Evolutionary conservation across 2,113 vertebrate genomes (phyloP).

Genomic region (Notarius quadriscutis): DNA sequence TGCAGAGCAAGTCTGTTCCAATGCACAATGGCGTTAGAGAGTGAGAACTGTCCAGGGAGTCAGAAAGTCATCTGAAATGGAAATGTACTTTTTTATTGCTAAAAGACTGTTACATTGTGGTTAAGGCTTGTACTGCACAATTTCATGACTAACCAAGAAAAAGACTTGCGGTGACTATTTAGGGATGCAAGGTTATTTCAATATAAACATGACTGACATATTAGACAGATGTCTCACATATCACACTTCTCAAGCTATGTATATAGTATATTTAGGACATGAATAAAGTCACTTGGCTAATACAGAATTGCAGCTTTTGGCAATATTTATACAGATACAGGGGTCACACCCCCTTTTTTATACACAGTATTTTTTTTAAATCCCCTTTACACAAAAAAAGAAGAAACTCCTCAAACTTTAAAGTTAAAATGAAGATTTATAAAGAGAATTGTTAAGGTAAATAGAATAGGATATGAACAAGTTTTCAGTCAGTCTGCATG

Average conservation of each 20-base stretch:
- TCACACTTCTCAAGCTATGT: neutral
- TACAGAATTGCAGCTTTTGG: neutral
- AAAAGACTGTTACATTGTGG: neutral
- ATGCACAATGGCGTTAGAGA: constrained; percentile 41
- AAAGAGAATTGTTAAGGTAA: neutral
- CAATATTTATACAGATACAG: neutral
- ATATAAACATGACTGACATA: neutral
- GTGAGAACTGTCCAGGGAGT: constrained; percentile 10
- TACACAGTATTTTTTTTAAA: neutral
- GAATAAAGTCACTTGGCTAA: neutral
- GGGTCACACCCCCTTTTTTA: neutral
- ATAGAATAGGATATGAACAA: no score
- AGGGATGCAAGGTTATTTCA: neutral
- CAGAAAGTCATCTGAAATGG: constrained; percentile 1
- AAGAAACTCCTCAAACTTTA: neutral
- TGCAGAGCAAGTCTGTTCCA: constrained; percentile 45
- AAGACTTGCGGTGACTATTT: neutral
- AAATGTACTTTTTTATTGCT: neutral
- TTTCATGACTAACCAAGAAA: neutral
- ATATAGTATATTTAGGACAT: neutral
- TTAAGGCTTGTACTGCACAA: neutral
- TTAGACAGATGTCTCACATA: neutral
- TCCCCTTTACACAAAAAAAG: neutral
- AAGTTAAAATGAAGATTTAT: neutral
- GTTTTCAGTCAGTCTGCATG: no score